Base-by-base conservation (phyloP, 2,797 vertebrate genomes). In the Typhlichthys subterraneus region DNA sequence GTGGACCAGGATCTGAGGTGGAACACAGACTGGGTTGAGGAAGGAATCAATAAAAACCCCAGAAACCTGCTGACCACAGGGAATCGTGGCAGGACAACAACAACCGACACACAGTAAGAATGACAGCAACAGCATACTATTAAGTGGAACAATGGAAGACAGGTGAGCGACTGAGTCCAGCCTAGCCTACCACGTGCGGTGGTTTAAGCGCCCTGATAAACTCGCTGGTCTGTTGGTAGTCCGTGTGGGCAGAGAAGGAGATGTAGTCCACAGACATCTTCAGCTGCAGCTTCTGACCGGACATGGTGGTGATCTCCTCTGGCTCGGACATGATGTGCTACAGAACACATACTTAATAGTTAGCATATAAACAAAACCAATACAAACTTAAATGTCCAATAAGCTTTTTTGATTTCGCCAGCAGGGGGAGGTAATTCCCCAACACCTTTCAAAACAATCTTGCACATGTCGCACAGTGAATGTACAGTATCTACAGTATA, bases 251-350 rank as follows among this genome's bases (percentile, higher is more conserved):
- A 1, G 96, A 99, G 90, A 98, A 99, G 81, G 96, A 99, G 88
- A 98, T 99, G 88, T 99, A 99, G 89, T 99, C 97, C 84, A 98
- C 96, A 0, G 97, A 99, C 96, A 99, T 99, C 90, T 99, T 99
- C 83, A 99, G 86, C 46, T 95, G 96, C 23, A 99, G 91, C 76
- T 98, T 99, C 85, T 98, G 96, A 38, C 97, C 97, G 4, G 96
- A 97, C 96, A 98, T 98, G 66, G 96, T 98, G 66, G 95, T 95
- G 83, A 98, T 98, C 89, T 99, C 97, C 89, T 99, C 96, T 0
- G 97, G 96, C 74, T 99, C 97, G 17, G 97, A 98, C 96, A 98
- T 99, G 85, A 99, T 98, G 81, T 99, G 96, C 96, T 99, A 81
- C 51, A 63, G 4, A n/a, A 8, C 7, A 19, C 2, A 57, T 38